phyloP scores from a whole-genome alignment of 2,113 vertebrate species.

The Conger conger region DNA sequence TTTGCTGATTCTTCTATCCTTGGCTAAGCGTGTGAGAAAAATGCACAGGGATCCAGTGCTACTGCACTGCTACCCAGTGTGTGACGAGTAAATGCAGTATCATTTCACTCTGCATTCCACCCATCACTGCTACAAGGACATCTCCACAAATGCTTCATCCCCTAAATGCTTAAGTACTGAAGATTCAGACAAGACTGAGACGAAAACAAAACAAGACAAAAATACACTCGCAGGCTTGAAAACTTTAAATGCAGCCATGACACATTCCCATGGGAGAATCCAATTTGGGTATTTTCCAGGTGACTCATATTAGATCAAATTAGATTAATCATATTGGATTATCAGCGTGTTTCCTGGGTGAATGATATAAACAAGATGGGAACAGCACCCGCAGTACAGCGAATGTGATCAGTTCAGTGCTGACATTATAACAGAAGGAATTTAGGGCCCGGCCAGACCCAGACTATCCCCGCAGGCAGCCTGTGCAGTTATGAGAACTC shows the following conservation, averaged over 20 bases:
- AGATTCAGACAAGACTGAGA: not conserved
- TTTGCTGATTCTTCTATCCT: not conserved
- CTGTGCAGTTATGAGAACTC: not conserved
- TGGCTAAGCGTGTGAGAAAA: not conserved
- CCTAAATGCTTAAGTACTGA: not conserved
- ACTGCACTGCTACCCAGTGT: not conserved
- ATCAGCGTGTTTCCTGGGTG: not conserved
- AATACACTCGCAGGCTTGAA: not conserved
- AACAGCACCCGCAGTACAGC: not conserved
- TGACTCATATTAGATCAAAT: too few species aligned
- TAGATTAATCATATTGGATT: not conserved
- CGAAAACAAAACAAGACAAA: not conserved
- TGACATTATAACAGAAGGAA: not conserved
- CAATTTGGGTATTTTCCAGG: not conserved
- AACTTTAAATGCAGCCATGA: not conserved
- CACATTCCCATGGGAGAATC: not conserved
- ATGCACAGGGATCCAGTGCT: not conserved
- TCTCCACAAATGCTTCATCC: not conserved
- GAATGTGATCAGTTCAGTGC: not conserved
- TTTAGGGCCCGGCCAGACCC: not conserved
- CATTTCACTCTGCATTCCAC: not conserved
- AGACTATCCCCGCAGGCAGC: not conserved
- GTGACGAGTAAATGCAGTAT: not conserved
- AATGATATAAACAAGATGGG: not conserved
- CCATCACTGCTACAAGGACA: not conserved